Percentiles rank a stretch among this genome's conserved stretches.
Evolutionary conservation across 2,797 vertebrate genomes (phyloP).

Genomic region (Myotis planiceps): DNA sequence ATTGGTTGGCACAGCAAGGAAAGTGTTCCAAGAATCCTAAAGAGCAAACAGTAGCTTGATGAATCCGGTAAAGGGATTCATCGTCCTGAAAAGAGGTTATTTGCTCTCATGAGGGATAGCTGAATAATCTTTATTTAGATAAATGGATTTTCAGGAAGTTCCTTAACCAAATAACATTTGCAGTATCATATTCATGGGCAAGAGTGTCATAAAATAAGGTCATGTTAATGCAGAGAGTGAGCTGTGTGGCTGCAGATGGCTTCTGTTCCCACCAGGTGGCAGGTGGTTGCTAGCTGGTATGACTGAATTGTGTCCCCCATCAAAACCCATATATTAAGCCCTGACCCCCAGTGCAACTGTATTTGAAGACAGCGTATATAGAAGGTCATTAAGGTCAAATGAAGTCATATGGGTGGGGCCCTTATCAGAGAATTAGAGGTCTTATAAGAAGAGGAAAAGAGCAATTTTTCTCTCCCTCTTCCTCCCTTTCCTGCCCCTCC

Average conservation of each 20-base stretch:
- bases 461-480: background rate
- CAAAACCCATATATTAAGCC: background rate
- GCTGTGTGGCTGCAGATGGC: background rate
- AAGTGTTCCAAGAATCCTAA: background rate
- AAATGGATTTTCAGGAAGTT: slow-evolving; percentile 2
- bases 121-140: background rate
- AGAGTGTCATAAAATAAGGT: background rate
- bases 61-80: background rate
- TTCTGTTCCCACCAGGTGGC: background rate
- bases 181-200: background rate
- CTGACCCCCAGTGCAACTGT: background rate
- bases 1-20: background rate
- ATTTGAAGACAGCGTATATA: background rate
- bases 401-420: background rate
- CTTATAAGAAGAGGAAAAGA: background rate
- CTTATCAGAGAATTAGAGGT: background rate
- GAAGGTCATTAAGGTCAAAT: background rate
- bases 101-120: background rate
- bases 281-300: background rate
- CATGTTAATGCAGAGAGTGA: background rate
- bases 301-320: background rate
- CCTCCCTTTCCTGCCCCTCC: too few relatives aligned
- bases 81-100: background rate
- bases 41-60: background rate
- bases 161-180: slow-evolving; percentile 20